These are phyloP conservation scores for Dendropsophus ebraccatus DNA, from an alignment of 2,113 vertebrate species.

Conservation along the genomic window DNA sequence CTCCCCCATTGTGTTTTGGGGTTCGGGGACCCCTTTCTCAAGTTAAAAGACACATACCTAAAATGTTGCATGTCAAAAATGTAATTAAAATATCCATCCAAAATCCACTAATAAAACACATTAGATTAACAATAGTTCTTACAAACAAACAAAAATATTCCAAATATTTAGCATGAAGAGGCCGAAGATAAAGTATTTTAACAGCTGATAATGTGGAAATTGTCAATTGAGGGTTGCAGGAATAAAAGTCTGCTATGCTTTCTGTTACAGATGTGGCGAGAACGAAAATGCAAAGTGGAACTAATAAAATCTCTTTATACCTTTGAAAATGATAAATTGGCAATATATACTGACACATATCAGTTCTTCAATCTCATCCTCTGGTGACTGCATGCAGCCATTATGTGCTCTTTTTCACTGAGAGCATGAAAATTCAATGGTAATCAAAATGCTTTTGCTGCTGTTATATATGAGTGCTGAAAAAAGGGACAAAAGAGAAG, in stretches of 20 bases:
- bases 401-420: not conserved
- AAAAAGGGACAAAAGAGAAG: not conserved
- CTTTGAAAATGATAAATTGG: slow-evolving; percentile 59
- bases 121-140: too few relatives aligned
- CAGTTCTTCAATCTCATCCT: slow-evolving; percentile 9
- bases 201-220: slow-evolving; percentile 15
- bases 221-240: not conserved
- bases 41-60: too few relatives aligned
- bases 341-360: slow-evolving; percentile 11
- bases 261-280: not conserved
- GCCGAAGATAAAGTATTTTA: not conserved
- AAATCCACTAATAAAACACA: too few relatives aligned
- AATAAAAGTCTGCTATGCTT: not conserved
- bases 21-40: too few relatives aligned
- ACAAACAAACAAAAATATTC: too few relatives aligned
- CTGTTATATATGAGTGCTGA: not conserved
- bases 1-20: too few relatives aligned
- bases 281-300: not conserved
- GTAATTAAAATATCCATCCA: too few relatives aligned
- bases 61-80: too few relatives aligned
- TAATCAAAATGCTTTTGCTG: not conserved
- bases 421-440: not conserved
- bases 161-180: too few relatives aligned
- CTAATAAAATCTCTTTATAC: slow-evolving; percentile 41
- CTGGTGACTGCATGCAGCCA: not conserved